Conservation (phyloP, 2,888 invertebrate species). For the Chalcis sispes region DNA sequence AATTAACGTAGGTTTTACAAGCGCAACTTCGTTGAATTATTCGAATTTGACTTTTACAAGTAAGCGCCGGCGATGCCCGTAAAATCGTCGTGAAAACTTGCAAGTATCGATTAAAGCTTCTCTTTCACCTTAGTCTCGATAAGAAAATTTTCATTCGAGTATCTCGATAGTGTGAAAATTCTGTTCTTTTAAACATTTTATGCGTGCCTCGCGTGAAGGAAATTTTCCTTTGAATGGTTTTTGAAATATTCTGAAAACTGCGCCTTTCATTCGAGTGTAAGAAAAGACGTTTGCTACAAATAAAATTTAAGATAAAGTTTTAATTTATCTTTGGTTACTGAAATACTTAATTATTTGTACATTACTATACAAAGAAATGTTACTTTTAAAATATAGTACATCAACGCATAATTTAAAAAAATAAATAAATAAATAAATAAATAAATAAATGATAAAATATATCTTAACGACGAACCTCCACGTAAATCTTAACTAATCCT, state of each 20-base stretch:
- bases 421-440: no score
- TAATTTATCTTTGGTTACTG: no score
- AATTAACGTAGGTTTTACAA: constrained; percentile 45
- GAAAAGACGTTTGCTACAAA: no score
- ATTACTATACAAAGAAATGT: no score
- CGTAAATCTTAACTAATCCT: no score
- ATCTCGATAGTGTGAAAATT: not conserved
- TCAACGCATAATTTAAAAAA: no score
- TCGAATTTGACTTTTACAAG: constrained; percentile 37
- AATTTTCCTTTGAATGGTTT: constrained; percentile 20
- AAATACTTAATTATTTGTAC: no score
- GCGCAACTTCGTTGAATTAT: constrained; percentile 25
- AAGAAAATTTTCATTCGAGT: constrained; percentile 34
- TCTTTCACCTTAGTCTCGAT: not conserved
- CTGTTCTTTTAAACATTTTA: constrained; percentile 14
- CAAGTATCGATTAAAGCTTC: constrained; percentile 50
- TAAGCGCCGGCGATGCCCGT: constrained; percentile 7
- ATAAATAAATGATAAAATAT: no score
- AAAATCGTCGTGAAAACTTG: constrained; percentile 49
- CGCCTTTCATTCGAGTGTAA: not conserved
- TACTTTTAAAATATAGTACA: no score
- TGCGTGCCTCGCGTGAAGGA: not conserved
- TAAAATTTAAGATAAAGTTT: no score
- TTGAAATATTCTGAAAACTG: constrained; percentile 10
- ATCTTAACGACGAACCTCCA: no score